Evolutionary conservation across 2,797 vertebrate species (phyloP).

Genomic region (Valencia hispanica): DNA sequence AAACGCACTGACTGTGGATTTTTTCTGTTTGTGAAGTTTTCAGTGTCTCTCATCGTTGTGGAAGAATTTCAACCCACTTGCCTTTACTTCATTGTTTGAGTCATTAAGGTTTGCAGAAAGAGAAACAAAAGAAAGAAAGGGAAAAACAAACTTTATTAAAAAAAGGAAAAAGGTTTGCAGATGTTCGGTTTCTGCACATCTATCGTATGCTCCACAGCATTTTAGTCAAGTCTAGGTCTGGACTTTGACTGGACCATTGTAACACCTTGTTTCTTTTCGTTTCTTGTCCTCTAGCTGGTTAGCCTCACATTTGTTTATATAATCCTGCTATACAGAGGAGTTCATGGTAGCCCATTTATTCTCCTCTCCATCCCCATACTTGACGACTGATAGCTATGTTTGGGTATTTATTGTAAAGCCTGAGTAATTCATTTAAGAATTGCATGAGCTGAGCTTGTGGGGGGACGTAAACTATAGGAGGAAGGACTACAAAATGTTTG

Average conservation of each 20-base stretch:
- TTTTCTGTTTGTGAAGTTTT: neutral
- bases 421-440: too few species aligned
- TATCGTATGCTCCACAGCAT: neutral
- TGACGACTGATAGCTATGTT: neutral
- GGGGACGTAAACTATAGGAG: too few species aligned
- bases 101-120: neutral
- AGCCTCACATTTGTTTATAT: neutral
- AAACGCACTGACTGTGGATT: too few species aligned
- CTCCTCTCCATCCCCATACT: neutral
- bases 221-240: neutral
- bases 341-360: neutral
- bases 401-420: neutral
- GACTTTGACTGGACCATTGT: conserved; percentile 1
- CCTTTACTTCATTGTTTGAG: neutral
- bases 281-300: neutral
- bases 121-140: too few species aligned
- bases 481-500: too few species aligned
- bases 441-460: too few species aligned
- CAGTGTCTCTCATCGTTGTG: neutral
- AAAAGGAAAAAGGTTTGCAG: neutral
- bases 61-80: neutral
- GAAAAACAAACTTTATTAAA: too few species aligned
- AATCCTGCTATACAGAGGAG: neutral
- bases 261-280: neutral
- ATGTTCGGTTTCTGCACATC: neutral